Evolutionary conservation across 2,888 invertebrate species (phyloP), one percentile per base, ranked within the genome.

Genomic region (Stenichneumon culpator): DNA sequence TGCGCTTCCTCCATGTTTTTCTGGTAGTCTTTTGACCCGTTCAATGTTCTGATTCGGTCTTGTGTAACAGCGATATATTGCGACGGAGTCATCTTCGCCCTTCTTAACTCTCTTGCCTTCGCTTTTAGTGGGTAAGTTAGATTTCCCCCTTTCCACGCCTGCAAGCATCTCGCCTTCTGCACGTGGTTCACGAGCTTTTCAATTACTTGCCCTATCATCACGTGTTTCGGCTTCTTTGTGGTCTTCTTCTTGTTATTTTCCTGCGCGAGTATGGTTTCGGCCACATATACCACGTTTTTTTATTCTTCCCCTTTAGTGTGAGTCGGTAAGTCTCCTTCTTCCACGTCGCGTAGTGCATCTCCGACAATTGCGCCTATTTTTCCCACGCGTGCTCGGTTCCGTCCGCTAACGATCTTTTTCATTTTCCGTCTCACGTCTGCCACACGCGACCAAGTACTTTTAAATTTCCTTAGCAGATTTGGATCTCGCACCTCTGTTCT

Each of bases 361-460:
- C 52, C 36, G 0, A 78, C 22, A n/a, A 78, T 70, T 1, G 52
- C 54, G 7, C 39, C 70, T 2, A 52, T n/a, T 19, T 70, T 52
- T 4, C 6, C n/a, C 0, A 52, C 28, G 1, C 32, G 3, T 9
- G 9, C 0, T 28, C 3, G 22, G 32, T 54, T 65, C 25, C 22
- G 28, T 1, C 36, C 14, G 9, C 0, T 1, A 0, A 14, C 3
- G 2, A 75, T 28, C 11, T 47, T 65, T 11, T 65, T 65, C 9
- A 75, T 65, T 65, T 75, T 65, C 50, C 50, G 75, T 3, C 75
- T 75, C 75, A 0, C 75, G 52, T 65, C 75, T 75, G 65, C 50
- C 65, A 65, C 65, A 75, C 52, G 65, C 28, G 75, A 65, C 75
- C 65, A 75, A 65, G 65, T 75, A 65, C 75, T 75, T 28, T 75